Percentiles rank a stretch among this genome's conserved stretches.
phyloP scores from a whole-genome alignment of 2,113 vertebrate species.

The Hipposideros armiger region DNA sequence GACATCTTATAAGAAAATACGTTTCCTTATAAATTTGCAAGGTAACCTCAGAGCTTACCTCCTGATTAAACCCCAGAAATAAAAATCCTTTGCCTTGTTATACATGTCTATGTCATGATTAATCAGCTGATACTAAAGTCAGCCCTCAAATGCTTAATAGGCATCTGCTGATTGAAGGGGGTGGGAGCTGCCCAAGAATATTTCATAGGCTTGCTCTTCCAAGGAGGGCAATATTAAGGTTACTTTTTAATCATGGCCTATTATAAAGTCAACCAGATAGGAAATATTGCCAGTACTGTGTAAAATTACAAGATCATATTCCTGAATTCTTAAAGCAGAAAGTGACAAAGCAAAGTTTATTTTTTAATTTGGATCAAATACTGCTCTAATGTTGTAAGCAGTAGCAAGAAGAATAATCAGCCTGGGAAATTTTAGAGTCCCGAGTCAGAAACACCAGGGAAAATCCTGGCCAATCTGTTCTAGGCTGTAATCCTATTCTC shows the following conservation, averaged over 20 bases:
- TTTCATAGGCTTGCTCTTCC: constrained; percentile 15
- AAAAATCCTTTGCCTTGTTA: background rate
- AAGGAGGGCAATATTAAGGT: background rate
- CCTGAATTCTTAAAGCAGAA: constrained; percentile 29
- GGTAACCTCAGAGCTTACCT: background rate
- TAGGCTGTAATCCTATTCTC: background rate
- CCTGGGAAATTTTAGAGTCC: background rate
- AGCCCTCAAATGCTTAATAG: constrained; percentile 6
- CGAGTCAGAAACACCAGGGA: background rate
- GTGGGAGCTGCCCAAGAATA: background rate
- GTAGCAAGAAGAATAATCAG: background rate
- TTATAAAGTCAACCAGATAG: background rate
- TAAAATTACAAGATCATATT: background rate
- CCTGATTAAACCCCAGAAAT: background rate
- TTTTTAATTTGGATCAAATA: constrained; percentile 41
- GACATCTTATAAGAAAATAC: background rate
- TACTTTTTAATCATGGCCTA: constrained; percentile 40
- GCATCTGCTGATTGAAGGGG: background rate
- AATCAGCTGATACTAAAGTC: background rate
- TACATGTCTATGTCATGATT: background rate
- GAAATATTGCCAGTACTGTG: background rate
- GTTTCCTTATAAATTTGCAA: background rate
- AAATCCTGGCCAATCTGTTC: background rate
- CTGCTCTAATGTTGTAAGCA: background rate
- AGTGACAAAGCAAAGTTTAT: constrained; percentile 3